Conservation (phyloP, 2,113 vertebrate species). For the Condylura cristata region DNA sequence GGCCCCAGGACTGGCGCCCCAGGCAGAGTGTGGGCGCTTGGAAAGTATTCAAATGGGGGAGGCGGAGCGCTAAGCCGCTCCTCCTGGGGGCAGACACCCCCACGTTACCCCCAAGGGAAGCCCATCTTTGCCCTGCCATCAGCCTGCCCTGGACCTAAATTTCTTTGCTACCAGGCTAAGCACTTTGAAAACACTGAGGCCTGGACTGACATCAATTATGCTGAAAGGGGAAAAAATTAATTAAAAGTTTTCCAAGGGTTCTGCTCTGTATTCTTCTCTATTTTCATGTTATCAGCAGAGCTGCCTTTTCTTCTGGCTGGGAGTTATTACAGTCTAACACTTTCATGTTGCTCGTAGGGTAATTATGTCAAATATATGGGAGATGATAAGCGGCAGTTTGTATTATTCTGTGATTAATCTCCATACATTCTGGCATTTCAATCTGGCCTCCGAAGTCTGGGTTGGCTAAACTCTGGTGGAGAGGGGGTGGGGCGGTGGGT, state of each 20-base stretch:
- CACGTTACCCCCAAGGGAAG: background rate
- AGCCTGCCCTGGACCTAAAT: background rate
- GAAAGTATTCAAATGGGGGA: background rate
- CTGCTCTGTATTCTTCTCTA: conserved; percentile 70
- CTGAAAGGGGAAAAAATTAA: conserved; percentile 82
- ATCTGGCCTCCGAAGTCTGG: conserved; percentile 61
- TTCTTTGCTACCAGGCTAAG: conserved; percentile 63
- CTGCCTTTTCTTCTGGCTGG: conserved; percentile 72
- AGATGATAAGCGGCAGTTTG: conserved; percentile 73
- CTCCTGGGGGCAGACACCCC: background rate
- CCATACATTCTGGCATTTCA: conserved; percentile 73
- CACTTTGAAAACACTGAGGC: conserved; percentile 68
- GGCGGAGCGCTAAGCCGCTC: background rate
- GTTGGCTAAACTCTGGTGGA: background rate
- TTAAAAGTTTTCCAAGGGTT: conserved; percentile 83
- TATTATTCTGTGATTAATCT: conserved; percentile 83
- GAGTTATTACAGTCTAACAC: conserved; percentile 78
- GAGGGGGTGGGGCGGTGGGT: background rate
- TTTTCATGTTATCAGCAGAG: conserved; percentile 76
- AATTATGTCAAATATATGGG: conserved; percentile 83
- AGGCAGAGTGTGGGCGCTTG: background rate
- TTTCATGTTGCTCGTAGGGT: conserved; percentile 81
- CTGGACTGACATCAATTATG: conserved; percentile 79
- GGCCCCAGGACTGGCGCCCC: background rate
- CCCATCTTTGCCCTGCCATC: background rate